Conservation (phyloP, 2,797 vertebrate genomes). For the Smutsia gigantea region DNA sequence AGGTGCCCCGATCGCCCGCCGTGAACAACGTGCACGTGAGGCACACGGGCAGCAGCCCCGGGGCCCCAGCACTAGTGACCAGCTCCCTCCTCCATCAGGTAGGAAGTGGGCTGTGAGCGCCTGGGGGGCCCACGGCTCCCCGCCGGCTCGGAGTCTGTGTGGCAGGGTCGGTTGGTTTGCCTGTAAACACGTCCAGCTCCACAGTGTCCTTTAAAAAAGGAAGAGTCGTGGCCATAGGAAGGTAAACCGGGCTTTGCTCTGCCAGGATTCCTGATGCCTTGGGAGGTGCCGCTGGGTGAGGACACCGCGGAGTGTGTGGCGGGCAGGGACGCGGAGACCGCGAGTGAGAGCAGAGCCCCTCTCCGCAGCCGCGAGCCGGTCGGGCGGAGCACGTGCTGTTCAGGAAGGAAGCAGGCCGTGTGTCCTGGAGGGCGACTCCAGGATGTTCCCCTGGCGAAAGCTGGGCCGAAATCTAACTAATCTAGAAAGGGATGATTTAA, state of each 20-base stretch:
- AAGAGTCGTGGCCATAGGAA: background rate
- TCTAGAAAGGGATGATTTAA: background rate
- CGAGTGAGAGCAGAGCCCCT: fast-evolving
- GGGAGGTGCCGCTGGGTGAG: background rate
- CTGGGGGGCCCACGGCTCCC: background rate
- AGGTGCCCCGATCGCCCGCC: conserved; percentile 95
- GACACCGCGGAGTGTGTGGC: background rate
- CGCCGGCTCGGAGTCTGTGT: background rate
- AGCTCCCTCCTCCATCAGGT: conserved; percentile 98
- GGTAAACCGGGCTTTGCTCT: background rate
- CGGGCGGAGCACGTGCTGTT: no score
- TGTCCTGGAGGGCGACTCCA: background rate
- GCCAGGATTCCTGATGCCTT: background rate
- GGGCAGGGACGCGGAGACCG: fast-evolving
- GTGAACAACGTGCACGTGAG: conserved; percentile 97
- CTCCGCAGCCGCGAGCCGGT: fast-evolving
- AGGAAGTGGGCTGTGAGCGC: conserved; percentile 67
- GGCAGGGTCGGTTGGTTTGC: background rate
- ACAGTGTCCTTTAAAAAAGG: background rate
- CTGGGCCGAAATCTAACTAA: no score
- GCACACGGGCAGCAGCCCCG: conserved; percentile 93
- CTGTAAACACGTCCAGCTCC: background rate
- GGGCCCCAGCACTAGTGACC: conserved; percentile 94
- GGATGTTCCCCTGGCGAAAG: background rate
- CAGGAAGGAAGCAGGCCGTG: background rate